Conservation (phyloP, 2,888 invertebrate genomes). For the Actias luna region DNA sequence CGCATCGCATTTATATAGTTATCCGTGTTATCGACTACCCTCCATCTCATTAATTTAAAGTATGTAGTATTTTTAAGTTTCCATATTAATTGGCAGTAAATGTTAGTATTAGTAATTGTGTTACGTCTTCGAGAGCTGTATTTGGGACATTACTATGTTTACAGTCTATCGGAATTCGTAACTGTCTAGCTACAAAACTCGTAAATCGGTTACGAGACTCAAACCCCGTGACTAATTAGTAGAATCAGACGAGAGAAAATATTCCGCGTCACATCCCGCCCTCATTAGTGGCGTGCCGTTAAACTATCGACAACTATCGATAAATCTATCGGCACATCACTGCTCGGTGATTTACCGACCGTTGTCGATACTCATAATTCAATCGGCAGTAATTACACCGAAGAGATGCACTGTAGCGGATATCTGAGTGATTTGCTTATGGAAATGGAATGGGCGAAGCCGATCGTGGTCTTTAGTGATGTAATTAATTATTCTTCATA, state of each 20-base stretch:
- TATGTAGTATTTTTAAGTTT: too few species aligned
- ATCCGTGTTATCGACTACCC: too few species aligned
- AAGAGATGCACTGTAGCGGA: constrained; percentile 47
- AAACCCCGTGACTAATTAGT: neutral
- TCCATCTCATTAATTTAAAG: too few species aligned
- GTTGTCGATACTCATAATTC: constrained; percentile 48
- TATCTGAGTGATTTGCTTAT: constrained; percentile 38
- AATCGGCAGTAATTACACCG: constrained; percentile 46
- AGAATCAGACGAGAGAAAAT: constrained; percentile 14
- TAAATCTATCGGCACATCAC: constrained; percentile 18
- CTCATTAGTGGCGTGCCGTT: constrained; percentile 15
- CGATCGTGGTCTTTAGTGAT: neutral
- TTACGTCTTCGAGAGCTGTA: too few species aligned
- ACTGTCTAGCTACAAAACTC: neutral
- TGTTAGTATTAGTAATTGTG: too few species aligned
- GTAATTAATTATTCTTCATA: neutral
- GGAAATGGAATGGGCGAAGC: neutral
- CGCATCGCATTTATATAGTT: too few species aligned
- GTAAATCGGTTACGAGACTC: neutral
- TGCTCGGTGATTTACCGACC: constrained; percentile 13
- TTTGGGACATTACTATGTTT: too few species aligned
- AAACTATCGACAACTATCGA: constrained; percentile 17
- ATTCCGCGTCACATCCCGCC: constrained; percentile 11
- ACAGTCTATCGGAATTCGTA: neutral
- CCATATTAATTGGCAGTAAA: too few species aligned